phyloP scores from a whole-genome alignment of 2,797 vertebrate species.

The Bryconaethiops microstoma region DNA sequence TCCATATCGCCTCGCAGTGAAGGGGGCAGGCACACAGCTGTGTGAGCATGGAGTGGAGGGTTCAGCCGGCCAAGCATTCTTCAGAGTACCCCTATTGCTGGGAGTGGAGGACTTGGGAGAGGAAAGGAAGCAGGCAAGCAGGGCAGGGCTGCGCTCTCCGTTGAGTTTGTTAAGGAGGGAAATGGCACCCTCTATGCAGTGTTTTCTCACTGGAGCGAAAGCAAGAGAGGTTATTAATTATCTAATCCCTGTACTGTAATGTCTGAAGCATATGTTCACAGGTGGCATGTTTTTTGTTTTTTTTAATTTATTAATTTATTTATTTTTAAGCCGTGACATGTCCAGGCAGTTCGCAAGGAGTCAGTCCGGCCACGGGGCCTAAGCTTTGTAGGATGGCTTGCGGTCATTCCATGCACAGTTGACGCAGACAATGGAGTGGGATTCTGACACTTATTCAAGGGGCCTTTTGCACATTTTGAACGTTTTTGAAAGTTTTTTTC shows the following conservation, averaged over 20 bases:
- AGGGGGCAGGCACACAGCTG: constrained; percentile 86
- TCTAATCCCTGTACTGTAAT: constrained; percentile 53
- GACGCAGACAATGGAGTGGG: constrained; percentile 7
- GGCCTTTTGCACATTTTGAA: constrained; percentile 37
- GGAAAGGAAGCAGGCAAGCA: background rate
- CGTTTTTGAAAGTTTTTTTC: constrained; percentile 12
- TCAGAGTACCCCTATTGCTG: constrained; percentile 27
- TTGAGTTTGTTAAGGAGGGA: constrained; percentile 26
- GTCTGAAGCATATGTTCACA: constrained; percentile 53
- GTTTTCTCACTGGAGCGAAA: constrained; percentile 40
- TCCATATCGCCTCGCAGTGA: constrained; percentile 70
- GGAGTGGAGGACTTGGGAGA: constrained; percentile 35
- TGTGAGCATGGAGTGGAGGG: constrained; percentile 75
- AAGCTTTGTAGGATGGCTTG: constrained; percentile 51
- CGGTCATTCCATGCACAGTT: constrained; percentile 44
- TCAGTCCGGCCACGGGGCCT: constrained; percentile 32
- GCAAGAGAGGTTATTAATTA: constrained; percentile 44
- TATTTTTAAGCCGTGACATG: constrained; percentile 37
- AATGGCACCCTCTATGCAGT: constrained; percentile 31
- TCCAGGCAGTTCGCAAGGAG: constrained; percentile 26
- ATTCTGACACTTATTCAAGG: constrained; percentile 10
- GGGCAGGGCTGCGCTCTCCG: constrained; percentile 41
- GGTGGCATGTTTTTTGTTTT: constrained; percentile 23
- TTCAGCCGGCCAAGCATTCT: constrained; percentile 19
- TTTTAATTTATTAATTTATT: no score